These are phyloP conservation scores for Morpho helenor DNA, from an alignment of 2,888 invertebrate genomes.

Conservation along the genomic window DNA sequence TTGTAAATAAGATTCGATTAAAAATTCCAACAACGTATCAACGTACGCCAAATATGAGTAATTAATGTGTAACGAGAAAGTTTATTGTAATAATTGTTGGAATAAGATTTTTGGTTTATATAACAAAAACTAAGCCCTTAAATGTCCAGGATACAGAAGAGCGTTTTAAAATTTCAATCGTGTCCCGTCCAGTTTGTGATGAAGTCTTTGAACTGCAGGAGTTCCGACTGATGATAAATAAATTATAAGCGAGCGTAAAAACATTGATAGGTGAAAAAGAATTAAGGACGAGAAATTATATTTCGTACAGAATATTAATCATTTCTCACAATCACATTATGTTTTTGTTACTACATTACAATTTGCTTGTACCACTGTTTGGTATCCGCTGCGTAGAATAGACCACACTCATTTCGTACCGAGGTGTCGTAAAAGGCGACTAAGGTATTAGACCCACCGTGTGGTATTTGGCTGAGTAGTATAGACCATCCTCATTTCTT, in stretches of 20 bases:
- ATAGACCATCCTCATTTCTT: no score
- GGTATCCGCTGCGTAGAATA: no score
- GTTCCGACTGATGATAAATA: slow-evolving; percentile 27
- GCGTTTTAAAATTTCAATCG: slow-evolving; percentile 37
- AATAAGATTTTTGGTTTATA: slow-evolving; percentile 16
- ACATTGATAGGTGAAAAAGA: slow-evolving; percentile 3
- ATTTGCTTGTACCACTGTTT: no score
- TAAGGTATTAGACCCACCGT: no score
- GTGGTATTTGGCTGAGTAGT: no score
- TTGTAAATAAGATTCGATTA: slow-evolving; percentile 56
- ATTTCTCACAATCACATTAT: not conserved
- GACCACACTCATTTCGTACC: no score
- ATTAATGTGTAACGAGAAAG: slow-evolving; percentile 1
- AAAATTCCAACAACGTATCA: slow-evolving; percentile 27
- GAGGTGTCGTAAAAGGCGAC: no score
- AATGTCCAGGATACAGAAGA: slow-evolving; percentile 16
- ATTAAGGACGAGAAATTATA: not conserved
- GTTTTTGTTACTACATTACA: no score
- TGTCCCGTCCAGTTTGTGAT: slow-evolving; percentile 33
- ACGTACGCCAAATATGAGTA: not conserved
- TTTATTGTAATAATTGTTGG: not conserved
- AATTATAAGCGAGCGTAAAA: slow-evolving; percentile 35
- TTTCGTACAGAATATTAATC: slow-evolving; percentile 1
- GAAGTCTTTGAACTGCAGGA: slow-evolving; percentile 42
- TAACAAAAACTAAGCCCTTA: slow-evolving; percentile 26